phyloP scores from a whole-genome alignment of 1,140 invertebrate species.

The Drosophila virilis region DNA sequence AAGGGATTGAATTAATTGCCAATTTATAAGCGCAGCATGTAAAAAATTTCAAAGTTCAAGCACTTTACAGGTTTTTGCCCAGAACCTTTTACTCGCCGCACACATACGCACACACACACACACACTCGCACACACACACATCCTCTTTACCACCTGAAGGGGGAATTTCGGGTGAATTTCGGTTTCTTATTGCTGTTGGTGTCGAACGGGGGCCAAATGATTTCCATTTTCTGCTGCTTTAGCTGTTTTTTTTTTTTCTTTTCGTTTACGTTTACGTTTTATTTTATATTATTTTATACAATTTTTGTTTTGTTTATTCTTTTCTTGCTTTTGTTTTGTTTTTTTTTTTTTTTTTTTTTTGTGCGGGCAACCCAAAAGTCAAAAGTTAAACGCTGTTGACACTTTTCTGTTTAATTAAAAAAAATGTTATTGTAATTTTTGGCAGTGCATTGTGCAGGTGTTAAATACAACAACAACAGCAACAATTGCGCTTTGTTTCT shows the following conservation, averaged over 20 bases:
- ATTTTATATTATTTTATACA: background rate
- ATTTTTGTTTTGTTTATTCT: slow-evolving; percentile 25
- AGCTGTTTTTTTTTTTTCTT: background rate
- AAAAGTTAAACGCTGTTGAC: slow-evolving; percentile 58
- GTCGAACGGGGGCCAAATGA: slow-evolving; percentile 32
- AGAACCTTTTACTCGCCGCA: background rate
- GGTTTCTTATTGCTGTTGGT: slow-evolving; percentile 9
- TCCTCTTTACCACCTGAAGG: too few relatives aligned
- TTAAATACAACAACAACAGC: slow-evolving; percentile 36
- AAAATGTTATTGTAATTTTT: slow-evolving; percentile 41
- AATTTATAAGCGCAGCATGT: slow-evolving; percentile 51
- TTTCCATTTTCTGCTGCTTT: slow-evolving; percentile 34
- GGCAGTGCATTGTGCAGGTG: slow-evolving; percentile 59
- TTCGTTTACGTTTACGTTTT: background rate
- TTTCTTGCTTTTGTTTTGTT: slow-evolving; percentile 23
- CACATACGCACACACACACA: background rate
- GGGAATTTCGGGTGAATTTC: slow-evolving; percentile 2
- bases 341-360: slow-evolving; percentile 19
- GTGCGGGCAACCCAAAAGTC: slow-evolving; percentile 38
- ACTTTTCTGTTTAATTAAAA: slow-evolving; percentile 53
- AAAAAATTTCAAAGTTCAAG: slow-evolving; percentile 66
- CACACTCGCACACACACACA: too few relatives aligned
- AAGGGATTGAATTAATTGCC: slow-evolving; percentile 33
- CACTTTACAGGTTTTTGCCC: slow-evolving; percentile 68
- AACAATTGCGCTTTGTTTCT: slow-evolving; percentile 55